Conservation (phyloP, 2,888 invertebrate species). For the Dasysyrphus tricinctus region DNA sequence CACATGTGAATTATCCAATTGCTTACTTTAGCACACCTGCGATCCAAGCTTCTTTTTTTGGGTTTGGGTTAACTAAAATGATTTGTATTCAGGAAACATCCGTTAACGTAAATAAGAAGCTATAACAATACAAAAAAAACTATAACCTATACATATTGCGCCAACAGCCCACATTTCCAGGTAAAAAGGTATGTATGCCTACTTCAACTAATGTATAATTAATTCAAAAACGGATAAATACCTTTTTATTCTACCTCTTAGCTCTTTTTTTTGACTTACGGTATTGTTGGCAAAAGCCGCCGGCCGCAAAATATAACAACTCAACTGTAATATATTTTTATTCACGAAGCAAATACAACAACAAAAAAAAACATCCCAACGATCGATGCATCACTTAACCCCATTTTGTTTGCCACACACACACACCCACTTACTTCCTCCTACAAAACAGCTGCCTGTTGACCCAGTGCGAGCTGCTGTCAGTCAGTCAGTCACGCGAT, state of each 20-base stretch:
- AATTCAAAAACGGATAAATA: slow-evolving; percentile 19
- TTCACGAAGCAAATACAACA: background rate
- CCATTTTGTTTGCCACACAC: slow-evolving; percentile 48
- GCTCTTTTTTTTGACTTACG: slow-evolving; percentile 19
- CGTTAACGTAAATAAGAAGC: background rate
- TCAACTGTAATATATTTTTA: slow-evolving; percentile 23
- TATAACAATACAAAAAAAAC: background rate
- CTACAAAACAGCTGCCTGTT: slow-evolving; percentile 44
- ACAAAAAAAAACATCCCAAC: slow-evolving; percentile 15
- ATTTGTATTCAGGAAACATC: slow-evolving; percentile 5
- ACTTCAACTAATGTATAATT: slow-evolving; percentile 1
- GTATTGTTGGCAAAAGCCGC: slow-evolving; percentile 14
- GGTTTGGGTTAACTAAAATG: background rate
- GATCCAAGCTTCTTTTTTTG: background rate
- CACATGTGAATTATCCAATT: background rate
- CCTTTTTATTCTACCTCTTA: slow-evolving; percentile 1
- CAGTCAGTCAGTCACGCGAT: slow-evolving; percentile 65
- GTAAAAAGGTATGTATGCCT: background rate
- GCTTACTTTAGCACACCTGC: background rate
- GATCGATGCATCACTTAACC: slow-evolving; percentile 69
- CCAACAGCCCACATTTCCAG: slow-evolving; percentile 4
- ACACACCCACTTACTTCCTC: slow-evolving; percentile 64
- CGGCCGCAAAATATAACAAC: background rate
- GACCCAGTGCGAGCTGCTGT: slow-evolving; percentile 58
- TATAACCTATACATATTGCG: background rate